These are phyloP conservation scores for Synanceia verrucosa DNA, from an alignment of 2,797 vertebrate genomes.

Conservation along the genomic window DNA sequence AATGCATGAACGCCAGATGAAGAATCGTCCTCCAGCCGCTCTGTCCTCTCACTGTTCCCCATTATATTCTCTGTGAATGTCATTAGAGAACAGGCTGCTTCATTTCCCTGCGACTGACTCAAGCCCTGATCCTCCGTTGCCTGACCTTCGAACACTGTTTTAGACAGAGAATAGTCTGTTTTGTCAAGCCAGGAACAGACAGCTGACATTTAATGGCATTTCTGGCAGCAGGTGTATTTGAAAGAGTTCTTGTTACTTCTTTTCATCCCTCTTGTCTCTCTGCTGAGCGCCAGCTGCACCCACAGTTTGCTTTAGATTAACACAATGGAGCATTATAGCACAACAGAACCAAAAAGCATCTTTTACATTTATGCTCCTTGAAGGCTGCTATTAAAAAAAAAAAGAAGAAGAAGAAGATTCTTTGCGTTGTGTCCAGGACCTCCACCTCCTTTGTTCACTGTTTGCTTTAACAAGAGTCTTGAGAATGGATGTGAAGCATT, in stretches of 20 bases:
- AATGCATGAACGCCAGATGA: conserved; percentile 13
- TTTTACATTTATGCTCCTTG: neutral
- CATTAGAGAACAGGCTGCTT: conserved; percentile 34
- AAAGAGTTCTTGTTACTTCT: conserved; percentile 41
- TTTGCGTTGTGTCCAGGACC: conserved; percentile 15
- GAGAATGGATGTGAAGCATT: conserved; percentile 34
- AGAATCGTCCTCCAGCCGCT: neutral
- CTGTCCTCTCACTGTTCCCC: neutral
- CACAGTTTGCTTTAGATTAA: conserved; percentile 1
- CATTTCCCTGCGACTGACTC: conserved; percentile 20
- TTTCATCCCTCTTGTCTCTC: conserved; percentile 23
- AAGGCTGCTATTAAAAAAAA: too few species aligned
- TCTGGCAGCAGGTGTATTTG: conserved; percentile 65
- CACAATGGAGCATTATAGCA: neutral
- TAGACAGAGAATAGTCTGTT: conserved; percentile 13
- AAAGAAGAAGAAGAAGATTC: neutral
- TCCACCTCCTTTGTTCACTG: conserved; percentile 46
- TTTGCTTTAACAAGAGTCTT: conserved; percentile 49
- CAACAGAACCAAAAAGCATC: too few species aligned
- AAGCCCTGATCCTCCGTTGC: conserved; percentile 4
- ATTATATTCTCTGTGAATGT: conserved; percentile 41
- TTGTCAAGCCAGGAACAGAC: conserved; percentile 47
- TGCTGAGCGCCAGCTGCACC: conserved; percentile 30
- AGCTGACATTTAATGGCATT: conserved; percentile 77
- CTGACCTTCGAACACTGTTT: conserved; percentile 44